These are phyloP conservation scores for Drosophila mettleri DNA, from an alignment of 2,888 invertebrate species.

Conservation along the genomic window DNA sequence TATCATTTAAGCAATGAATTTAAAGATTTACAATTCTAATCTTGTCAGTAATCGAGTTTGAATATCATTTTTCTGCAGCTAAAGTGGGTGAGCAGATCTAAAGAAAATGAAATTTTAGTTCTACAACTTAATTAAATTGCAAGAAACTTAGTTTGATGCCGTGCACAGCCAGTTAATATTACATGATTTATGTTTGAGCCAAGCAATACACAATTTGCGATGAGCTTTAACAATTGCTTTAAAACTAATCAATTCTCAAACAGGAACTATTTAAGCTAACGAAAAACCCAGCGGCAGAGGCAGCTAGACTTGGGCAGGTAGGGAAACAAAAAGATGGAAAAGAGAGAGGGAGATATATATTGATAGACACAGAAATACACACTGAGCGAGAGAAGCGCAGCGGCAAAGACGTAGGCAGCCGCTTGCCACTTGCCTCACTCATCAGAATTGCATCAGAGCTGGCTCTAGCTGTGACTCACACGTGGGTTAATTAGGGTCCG, in stretches of 20 bases:
- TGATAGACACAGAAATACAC: neutral
- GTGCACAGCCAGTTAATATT: neutral
- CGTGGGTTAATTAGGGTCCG: slow-evolving; percentile 58
- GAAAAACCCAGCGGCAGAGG: slow-evolving; percentile 57
- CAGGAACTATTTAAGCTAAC: slow-evolving; percentile 59
- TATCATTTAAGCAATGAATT: neutral
- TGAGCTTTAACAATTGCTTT: slow-evolving; percentile 29
- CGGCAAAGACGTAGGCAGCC: neutral
- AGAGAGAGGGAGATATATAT: neutral
- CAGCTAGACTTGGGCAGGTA: neutral
- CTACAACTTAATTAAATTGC: neutral
- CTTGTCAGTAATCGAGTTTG: neutral
- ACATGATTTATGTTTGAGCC: slow-evolving; percentile 11
- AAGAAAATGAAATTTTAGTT: too few species aligned
- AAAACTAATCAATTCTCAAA: slow-evolving; percentile 51
- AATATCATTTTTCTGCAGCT: neutral
- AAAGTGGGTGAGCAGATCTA: too few species aligned
- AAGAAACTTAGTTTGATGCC: neutral
- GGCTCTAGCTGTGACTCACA: slow-evolving; percentile 35
- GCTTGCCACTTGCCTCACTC: slow-evolving; percentile 7
- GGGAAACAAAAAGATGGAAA: neutral
- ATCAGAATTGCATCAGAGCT: slow-evolving; percentile 29
- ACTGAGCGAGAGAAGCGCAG: too few species aligned
- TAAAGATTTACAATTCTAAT: neutral
- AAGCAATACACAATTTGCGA: slow-evolving; percentile 1